These are phyloP conservation scores for Drosophila neoperkinsi DNA, from an alignment of 2,888 invertebrate genomes.

Conservation along the genomic window DNA sequence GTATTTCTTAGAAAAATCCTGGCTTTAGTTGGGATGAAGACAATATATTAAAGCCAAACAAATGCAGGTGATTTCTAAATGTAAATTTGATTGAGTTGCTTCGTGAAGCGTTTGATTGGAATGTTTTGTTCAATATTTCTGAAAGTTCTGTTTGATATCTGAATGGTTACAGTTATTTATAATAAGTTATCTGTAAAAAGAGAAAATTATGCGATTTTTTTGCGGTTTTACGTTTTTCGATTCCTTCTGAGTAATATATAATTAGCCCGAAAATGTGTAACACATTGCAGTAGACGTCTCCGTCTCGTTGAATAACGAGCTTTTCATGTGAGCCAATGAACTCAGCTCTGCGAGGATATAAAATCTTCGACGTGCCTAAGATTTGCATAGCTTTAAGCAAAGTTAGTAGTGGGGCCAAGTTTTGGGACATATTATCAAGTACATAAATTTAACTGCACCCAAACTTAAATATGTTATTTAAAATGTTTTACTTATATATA, in stretches of 20 bases:
- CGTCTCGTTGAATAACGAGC: no score
- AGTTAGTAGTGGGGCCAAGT: no score
- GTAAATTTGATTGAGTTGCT: background rate
- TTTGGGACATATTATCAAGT: no score
- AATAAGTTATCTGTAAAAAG: background rate
- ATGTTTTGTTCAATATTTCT: background rate
- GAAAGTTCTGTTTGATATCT: background rate
- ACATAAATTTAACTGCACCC: background rate
- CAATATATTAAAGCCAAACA: background rate
- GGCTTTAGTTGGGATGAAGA: background rate
- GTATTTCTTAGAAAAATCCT: background rate
- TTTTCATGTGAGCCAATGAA: no score
- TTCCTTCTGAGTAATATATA: no score
- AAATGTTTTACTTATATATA: slow-evolving; percentile 21
- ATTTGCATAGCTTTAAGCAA: no score
- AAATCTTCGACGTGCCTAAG: background rate
- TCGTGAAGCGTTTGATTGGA: background rate
- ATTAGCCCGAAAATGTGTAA: no score
- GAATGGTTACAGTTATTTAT: background rate
- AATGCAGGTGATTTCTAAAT: background rate
- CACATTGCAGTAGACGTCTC: no score
- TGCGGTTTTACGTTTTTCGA: no score
- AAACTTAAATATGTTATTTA: background rate
- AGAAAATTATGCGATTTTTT: background rate
- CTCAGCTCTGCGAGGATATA: no score